phyloP scores from a whole-genome alignment of 1,140 invertebrate species.

The Dermatophagoides farinae region DNA sequence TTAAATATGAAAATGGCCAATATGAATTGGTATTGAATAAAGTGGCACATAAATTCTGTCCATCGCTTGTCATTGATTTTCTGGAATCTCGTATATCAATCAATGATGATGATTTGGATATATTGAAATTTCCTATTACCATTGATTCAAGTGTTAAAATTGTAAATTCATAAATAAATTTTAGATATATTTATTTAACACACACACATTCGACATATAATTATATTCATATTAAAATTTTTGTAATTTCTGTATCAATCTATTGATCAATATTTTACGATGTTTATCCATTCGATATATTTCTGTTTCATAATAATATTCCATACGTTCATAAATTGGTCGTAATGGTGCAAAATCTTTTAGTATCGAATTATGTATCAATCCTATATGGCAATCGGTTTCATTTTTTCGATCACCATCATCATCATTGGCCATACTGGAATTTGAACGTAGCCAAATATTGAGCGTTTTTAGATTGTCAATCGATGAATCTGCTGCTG shows the following conservation, averaged over 20 bases:
- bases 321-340: not conserved
- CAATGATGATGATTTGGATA: not conserved
- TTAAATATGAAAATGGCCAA: not conserved
- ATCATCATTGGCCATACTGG: not conserved
- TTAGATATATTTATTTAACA: not conserved
- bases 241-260: not conserved
- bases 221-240: not conserved
- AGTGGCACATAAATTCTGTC: conserved; percentile 6
- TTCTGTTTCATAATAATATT: not conserved
- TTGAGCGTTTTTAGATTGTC: not conserved
- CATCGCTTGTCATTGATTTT: conserved; percentile 1
- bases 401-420: not conserved
- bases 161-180: not conserved
- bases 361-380: conserved; percentile 13
- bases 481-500: not conserved
- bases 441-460: not conserved
- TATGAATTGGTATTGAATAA: conserved; percentile 5
- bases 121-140: not conserved
- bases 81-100: conserved; percentile 1
- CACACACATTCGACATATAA: not conserved
- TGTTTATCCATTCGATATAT: not conserved
- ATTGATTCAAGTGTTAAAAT: not conserved
- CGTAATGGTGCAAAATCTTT: conserved; percentile 10
- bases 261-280: not conserved
- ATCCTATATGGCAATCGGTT: not conserved